Percentiles rank a stretch among this genome's conserved stretches.
Evolutionary conservation across 2,797 vertebrate genomes (phyloP).

Genomic region (Microctenopoma steveboyesi): DNA sequence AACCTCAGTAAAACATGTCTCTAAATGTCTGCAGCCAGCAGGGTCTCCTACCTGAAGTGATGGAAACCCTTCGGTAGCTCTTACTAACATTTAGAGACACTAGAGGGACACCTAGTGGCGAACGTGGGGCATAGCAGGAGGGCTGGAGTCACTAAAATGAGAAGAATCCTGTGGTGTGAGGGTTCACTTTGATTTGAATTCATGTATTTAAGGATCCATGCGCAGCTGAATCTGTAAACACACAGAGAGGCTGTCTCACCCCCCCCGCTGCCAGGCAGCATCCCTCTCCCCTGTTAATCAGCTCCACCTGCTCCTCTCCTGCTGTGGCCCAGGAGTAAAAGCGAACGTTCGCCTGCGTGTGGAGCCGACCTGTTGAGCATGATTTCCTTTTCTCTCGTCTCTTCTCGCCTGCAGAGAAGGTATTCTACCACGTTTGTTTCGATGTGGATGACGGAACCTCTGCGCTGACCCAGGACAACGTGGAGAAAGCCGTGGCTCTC

Average conservation of each 20-base stretch:
- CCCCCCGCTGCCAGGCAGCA: no score
- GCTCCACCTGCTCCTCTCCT: constrained; percentile 53
- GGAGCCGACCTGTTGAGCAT: not conserved
- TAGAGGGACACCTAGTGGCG: constrained; percentile 72
- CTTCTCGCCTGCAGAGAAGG: constrained; percentile 82
- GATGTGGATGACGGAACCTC: constrained; percentile 69
- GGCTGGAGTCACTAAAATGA: not conserved
- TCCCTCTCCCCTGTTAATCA: not conserved
- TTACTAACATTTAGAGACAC: constrained; percentile 59
- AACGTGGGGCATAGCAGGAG: constrained; percentile 79
- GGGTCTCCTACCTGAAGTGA: constrained; percentile 69
- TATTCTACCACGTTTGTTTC: constrained; percentile 88
- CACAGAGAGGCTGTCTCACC: no score
- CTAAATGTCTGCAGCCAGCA: constrained; percentile 22
- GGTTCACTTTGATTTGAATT: not conserved
- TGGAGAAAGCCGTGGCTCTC: constrained; percentile 77
- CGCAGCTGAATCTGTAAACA: no score
- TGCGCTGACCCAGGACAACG: constrained; percentile 54
- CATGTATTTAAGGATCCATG: no score
- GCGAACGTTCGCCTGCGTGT: not conserved
- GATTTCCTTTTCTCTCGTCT: constrained; percentile 55
- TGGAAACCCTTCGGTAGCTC: constrained; percentile 33
- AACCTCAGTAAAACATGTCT: not conserved
- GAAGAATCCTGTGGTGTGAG: not conserved
- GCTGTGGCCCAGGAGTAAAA: constrained; percentile 66